phyloP scores from a whole-genome alignment of 2,888 invertebrate species.

The Diaphora mendica region DNA sequence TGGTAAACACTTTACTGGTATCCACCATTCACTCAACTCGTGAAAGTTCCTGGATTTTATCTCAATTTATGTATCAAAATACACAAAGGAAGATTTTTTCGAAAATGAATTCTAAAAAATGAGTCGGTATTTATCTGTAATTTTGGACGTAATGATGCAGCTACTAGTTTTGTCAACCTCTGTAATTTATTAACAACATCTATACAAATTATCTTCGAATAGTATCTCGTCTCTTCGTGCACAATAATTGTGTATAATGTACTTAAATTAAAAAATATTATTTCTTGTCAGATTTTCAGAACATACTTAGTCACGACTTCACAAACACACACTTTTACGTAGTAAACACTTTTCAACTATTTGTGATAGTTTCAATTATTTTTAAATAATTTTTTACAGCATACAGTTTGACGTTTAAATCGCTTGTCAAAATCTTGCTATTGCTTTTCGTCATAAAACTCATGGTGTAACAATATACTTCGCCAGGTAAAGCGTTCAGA shows the following conservation, averaged over 20 bases:
- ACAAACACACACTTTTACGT: background rate
- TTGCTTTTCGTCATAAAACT: background rate
- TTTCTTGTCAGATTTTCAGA: background rate
- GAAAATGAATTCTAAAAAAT: too few species aligned
- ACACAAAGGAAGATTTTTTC: too few species aligned
- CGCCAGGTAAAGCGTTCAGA: too few species aligned
- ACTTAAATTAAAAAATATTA: background rate
- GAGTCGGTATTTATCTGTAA: too few species aligned
- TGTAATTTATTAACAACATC: background rate
- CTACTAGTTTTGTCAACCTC: background rate
- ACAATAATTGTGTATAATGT: background rate
- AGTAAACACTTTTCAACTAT: background rate
- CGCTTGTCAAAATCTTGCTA: background rate
- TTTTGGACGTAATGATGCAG: too few species aligned
- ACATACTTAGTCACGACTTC: background rate
- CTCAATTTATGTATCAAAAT: background rate
- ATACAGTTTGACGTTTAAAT: background rate
- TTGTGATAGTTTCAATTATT: background rate
- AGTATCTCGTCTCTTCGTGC: background rate
- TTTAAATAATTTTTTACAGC: background rate
- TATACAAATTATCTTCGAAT: background rate
- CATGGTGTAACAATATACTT: too few species aligned
- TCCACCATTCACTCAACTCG: background rate
- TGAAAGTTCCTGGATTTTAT: background rate
- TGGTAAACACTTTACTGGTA: too few species aligned